phyloP scores from a whole-genome alignment of 2,888 invertebrate genomes.

The Hetaerina titia region DNA sequence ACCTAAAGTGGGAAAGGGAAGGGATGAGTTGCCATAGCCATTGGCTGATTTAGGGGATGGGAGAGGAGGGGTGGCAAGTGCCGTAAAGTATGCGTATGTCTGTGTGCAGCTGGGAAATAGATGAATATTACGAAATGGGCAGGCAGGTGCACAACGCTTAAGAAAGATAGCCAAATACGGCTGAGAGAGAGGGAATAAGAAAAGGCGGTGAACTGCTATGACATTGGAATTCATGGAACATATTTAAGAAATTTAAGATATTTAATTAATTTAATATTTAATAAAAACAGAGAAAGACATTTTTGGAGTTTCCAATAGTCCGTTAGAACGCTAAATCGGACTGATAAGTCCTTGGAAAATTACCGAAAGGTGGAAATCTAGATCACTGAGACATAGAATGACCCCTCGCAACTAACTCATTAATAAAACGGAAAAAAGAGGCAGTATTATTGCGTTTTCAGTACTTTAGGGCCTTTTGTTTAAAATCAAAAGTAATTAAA shows the following conservation, averaged over 20 bases:
- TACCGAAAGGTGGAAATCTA: neutral
- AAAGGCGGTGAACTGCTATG: neutral
- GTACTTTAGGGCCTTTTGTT: too few relatives aligned
- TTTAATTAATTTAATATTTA: too few relatives aligned
- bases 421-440: too few relatives aligned
- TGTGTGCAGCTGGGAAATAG: slow-evolving; percentile 41
- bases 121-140: slow-evolving; percentile 25
- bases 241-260: neutral
- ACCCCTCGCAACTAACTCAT: neutral
- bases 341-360: neutral
- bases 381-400: neutral
- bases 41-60: slow-evolving; percentile 17
- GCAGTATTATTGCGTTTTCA: too few relatives aligned
- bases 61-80: slow-evolving; percentile 1
- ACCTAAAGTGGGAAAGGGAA: neutral
- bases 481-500: too few relatives aligned
- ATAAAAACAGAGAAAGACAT: neutral
- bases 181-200: neutral
- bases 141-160: slow-evolving; percentile 54
- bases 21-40: slow-evolving; percentile 7
- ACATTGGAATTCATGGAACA: neutral
- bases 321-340: neutral
- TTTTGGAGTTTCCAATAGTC: neutral
- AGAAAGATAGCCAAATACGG: neutral
- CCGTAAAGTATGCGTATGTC: slow-evolving; percentile 41